These are phyloP conservation scores for Dromococcyx pavoninus DNA, from an alignment of 2,797 vertebrate species.

Conservation along the genomic window DNA sequence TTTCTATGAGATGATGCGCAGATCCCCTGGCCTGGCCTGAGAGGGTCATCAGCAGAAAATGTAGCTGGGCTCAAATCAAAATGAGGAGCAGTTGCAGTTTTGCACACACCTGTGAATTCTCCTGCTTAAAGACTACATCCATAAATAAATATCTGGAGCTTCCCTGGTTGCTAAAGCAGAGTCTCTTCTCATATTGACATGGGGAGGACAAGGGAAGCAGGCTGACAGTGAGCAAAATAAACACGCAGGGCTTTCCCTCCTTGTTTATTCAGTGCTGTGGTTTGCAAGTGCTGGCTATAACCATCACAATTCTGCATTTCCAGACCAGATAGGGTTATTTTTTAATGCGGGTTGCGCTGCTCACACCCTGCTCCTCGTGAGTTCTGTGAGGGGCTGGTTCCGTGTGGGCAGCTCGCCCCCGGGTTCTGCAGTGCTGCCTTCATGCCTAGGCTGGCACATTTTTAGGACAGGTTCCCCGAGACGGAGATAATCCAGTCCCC, in stretches of 20 bases:
- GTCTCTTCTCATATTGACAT: fast-evolving
- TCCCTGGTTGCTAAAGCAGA: not conserved
- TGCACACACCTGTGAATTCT: not conserved
- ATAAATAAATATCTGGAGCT: not conserved
- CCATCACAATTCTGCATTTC: fast-evolving
- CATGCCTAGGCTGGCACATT: constrained; percentile 48
- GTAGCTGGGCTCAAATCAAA: not conserved
- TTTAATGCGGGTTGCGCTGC: fast-evolving
- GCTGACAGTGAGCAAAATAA: not conserved
- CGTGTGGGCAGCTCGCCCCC: not conserved
- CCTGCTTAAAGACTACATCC: not conserved
- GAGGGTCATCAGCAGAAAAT: not conserved
- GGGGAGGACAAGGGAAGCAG: not conserved
- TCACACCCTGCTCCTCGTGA: not conserved
- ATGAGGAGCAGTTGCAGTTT: not conserved
- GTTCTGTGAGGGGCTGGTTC: not conserved
- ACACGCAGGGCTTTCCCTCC: not conserved
- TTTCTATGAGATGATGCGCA: not conserved
- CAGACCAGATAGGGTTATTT: not conserved
- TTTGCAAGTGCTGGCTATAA: not conserved
- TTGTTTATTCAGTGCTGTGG: fast-evolving
- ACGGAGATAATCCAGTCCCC: constrained; percentile 9
- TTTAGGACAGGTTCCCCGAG: constrained; percentile 48
- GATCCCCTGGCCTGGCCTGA: not conserved
- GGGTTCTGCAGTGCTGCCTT: not conserved